A percentile compares a stretch with the other conserved stretches of the same genome.
Evolutionary conservation across 2,113 vertebrate species (phyloP).

Genomic region (Limnothrissa miodon): DNA sequence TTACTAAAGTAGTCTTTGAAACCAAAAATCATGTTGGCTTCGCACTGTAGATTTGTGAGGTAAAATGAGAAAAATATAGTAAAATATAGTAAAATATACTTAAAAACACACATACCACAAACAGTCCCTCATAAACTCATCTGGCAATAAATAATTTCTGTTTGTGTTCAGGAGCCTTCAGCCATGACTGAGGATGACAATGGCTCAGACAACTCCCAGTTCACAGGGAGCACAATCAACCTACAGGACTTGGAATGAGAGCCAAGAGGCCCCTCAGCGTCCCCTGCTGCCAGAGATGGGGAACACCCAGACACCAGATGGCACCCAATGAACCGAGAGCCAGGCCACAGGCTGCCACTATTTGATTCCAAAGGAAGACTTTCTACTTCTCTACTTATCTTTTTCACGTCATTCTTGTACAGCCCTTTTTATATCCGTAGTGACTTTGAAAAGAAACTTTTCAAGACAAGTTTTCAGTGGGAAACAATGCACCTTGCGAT

Average conservation of each 20-base stretch:
- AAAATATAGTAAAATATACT: no score
- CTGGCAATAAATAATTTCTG: not conserved
- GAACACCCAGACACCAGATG: not conserved
- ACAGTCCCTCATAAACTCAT: not conserved
- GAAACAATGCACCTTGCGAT: slow-evolving; percentile 54
- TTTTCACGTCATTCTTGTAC: slow-evolving; percentile 4
- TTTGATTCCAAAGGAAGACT: slow-evolving; percentile 18
- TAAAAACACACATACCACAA: no score
- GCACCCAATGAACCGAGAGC: not conserved
- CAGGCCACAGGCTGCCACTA: not conserved
- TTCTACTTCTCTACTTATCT: no score
- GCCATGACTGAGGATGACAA: slow-evolving; percentile 81
- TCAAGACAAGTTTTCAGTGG: slow-evolving; percentile 3
- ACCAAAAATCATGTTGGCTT: no score
- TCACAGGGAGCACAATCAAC: slow-evolving; percentile 93
- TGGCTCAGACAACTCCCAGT: slow-evolving; percentile 81
- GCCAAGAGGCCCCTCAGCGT: no score
- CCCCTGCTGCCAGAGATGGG: not conserved
- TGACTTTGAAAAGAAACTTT: not conserved
- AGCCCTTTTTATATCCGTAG: not conserved
- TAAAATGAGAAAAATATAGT: no score
- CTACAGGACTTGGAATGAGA: slow-evolving; percentile 88
- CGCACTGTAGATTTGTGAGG: no score
- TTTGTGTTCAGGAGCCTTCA: slow-evolving; percentile 77
- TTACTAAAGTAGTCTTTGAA: no score